Evolutionary conservation across 2,113 vertebrate genomes (phyloP), one percentile per base, ranked within the genome.

Genomic region (Vidua macroura): DNA sequence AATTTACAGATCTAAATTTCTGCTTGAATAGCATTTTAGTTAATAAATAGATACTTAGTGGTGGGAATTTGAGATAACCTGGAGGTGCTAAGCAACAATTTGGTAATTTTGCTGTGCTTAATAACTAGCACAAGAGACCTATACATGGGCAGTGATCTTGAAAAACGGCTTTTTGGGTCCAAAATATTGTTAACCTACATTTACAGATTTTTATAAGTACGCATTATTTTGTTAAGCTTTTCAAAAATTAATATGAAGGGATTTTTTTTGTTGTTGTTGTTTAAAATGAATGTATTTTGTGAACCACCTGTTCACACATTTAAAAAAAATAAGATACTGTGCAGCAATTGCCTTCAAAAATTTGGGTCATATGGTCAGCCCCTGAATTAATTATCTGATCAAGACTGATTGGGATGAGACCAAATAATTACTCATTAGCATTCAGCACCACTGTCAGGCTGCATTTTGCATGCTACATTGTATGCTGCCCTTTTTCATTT

Each of bases 371-470:
- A 78, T 55, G 76, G 86, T 95, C 78, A 56, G 6, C 27, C 63
- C 70, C 20, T 44, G 77, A 92, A 92, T 95, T 96, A 88, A 97
- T 96, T 91, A 93, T 89, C 91, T 77, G 73, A 48, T 93, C 53
- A 68, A 94, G 83, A 95, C 91, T 96, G 96, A 96, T 96, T 96
- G 92, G 74, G 74, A 52, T 94, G 92, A 97, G 77, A 96, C 63
- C 85, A 95, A 95, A 88, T 93, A 83, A 51, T 84, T 75, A 66
- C 78, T 81, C 66, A 52, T 87, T 74, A 78, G 35, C 73, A 91
- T 80, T 86, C 73, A 91, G 16, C 46, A 85, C 64, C 75, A 92
- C 22, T 81, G 44, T 75, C 86, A 77, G 30, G 28, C 37, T 89
- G 59, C 30, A 86, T 93, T 88, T 95, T 90, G 85, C 80, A 91